Evolutionary conservation across 2,888 invertebrate species (phyloP).

Genomic region (Liposcelis brunnea): DNA sequence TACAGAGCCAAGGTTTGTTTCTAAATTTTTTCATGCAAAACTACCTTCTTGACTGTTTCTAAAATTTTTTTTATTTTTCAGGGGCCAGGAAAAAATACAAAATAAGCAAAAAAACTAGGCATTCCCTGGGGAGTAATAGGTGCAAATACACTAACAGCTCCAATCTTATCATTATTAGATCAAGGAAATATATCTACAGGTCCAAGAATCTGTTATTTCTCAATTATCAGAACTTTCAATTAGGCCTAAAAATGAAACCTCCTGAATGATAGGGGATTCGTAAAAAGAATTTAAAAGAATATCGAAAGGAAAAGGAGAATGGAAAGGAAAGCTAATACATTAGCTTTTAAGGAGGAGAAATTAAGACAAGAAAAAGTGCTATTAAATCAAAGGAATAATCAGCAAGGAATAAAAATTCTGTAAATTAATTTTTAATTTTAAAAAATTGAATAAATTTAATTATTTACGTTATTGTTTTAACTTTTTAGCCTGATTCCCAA

Average conservation of each 20-base stretch:
- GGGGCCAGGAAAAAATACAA: conserved; percentile 41
- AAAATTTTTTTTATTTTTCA: conserved; percentile 22
- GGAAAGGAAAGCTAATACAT: conserved; percentile 64
- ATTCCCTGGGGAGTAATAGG: conserved; percentile 46
- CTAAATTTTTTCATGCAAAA: neutral
- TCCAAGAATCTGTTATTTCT: conserved; percentile 44
- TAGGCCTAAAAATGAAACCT: conserved; percentile 61
- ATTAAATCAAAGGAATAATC: conserved; percentile 46
- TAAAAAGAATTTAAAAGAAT: conserved; percentile 46
- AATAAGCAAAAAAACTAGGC: too few species aligned
- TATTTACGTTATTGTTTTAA: neutral
- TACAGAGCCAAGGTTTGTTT: conserved; percentile 32
- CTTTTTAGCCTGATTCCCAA: conserved; percentile 34
- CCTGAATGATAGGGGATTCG: conserved; percentile 61
- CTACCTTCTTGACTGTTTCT: conserved; percentile 7
- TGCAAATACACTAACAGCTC: conserved; percentile 44
- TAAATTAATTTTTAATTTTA: neutral
- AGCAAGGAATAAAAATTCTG: conserved; percentile 3
- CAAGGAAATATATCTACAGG: conserved; percentile 26
- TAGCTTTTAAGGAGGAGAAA: conserved; percentile 73
- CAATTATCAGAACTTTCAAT: conserved; percentile 42
- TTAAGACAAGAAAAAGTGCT: conserved; percentile 60
- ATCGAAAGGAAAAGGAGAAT: conserved; percentile 46
- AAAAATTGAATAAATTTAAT: neutral
- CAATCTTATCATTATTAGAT: conserved; percentile 37